Conservation (phyloP, 2,888 invertebrate genomes). For the Lymantria monacha region DNA sequence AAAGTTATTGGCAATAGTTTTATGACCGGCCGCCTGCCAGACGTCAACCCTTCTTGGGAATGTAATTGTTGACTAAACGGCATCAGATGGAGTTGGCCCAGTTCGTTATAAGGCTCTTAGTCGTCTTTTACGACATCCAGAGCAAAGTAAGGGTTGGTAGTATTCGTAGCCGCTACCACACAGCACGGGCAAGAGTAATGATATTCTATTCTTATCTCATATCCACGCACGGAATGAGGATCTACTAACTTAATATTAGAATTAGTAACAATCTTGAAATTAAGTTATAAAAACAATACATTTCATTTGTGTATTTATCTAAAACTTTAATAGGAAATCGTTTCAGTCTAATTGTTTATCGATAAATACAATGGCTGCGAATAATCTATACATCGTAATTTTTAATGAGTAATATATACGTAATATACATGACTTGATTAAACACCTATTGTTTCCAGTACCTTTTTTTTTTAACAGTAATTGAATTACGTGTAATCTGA, state of each 20-base stretch:
- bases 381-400: conserved; percentile 48
- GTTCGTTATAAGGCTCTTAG: too few species aligned
- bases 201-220: too few species aligned
- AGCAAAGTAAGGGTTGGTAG: too few species aligned
- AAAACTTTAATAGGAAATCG: conserved; percentile 28
- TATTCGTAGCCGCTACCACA: too few species aligned
- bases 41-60: too few species aligned
- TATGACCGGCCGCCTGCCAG: too few species aligned
- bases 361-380: conserved; percentile 33
- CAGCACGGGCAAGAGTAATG: too few species aligned
- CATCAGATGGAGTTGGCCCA: too few species aligned
- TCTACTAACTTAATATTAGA: background rate
- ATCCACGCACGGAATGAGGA: too few species aligned
- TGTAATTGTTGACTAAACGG: too few species aligned
- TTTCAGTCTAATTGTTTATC: conserved; percentile 46
- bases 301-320: conserved; percentile 1
- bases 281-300: background rate
- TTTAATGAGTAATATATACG: conserved; percentile 49
- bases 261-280: background rate
- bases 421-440: conserved; percentile 44
- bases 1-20: too few species aligned
- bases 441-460: conserved; percentile 19
- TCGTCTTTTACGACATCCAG: too few species aligned
- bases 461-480: conserved; percentile 4
- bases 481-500: background rate